Evolutionary conservation across 2,888 invertebrate genomes (phyloP), one percentile per base, ranked within the genome.

Genomic region (Cataglyphis albicans): DNA sequence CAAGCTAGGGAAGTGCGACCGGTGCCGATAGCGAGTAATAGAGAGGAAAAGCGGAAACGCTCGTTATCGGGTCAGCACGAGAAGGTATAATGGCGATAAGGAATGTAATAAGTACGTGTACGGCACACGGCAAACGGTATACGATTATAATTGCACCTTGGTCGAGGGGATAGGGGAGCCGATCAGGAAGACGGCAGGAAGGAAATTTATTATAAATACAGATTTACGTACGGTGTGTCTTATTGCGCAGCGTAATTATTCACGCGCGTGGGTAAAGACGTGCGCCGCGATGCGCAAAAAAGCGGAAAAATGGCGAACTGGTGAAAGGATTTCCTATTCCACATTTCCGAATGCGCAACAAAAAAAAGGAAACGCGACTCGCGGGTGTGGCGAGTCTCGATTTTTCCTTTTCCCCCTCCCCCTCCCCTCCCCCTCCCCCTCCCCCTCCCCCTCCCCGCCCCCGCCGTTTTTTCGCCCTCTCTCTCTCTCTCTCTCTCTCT

Each of bases 21-120:
- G 32, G 32, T 32, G 44, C 6, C 15, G 38, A 29, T 15, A 55
- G 55, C 32, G 29, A 52, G 29, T n/a, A 41, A 29, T n/a, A 15
- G 35, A 21, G 44, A 80, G 59, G 55, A 70, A 80, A 70, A 80
- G 59, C 72, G 78, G 48, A 80, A 80, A 12, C 59, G 59, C 70
- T 59, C 44, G 59, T 78, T 68, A 78, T 68, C 78, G 41, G 41
- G 18, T 65, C 65, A 25, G 38, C 52, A 15, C 3, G 12, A 65
- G n/a, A 41, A 55, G 2, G 15, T 55, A 35, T 5, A 12, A n/a
- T 29, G 76, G 9, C n/a, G 41, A 57, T 29, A 59, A 41, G 3
- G 32, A 44, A 44, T 10, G 41, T 70, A 44, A 59, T 25, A 15
- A 35, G 5, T 3, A 25, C 1, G 1, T 1, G 1, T 25, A 59